Evolutionary conservation across 2,797 vertebrate species (phyloP), one percentile per base, ranked within the genome.

Genomic region (Holocentrus rufus): DNA sequence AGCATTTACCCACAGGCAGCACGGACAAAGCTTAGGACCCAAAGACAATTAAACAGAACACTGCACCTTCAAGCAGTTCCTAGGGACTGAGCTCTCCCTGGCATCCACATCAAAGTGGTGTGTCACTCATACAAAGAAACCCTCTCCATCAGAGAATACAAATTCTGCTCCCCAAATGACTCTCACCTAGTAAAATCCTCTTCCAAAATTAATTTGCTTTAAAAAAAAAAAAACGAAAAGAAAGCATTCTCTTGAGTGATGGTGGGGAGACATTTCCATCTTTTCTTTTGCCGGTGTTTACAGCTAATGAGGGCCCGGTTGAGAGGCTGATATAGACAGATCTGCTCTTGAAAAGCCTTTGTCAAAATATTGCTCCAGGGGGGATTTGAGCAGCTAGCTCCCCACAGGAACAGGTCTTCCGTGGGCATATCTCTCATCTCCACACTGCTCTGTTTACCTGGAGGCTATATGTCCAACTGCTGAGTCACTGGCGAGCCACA

Each of bases 281-380:
- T 72, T 68, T 71, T 79, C 65, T 73, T 64, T 68, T 71, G 77
- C 68, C 77, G 73, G 54, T 73, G 65, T 65, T 86, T 81, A 75
- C 77, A 73, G 81, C 83, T 91, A 91, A 93, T 88, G 88, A 91
- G 85, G 77, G 71, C 75, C 80, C 89, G 86, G 87, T 86, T 84
- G 82, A 77, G 67, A 78, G 82, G 80, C 88, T 65, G 84, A 67
- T n/a, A 34, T 80, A 77, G 85, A 91, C 88, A 85, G 86, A 76
- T 88, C 71, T 66, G 84, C 79, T 85, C 73, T 87, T 89, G 76
- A 90, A 88, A 91, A 83, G 79, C 75, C 75, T 86, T 84, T 90
- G 87, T 83, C 81, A 85, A 84, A 89, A 86, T 89, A 77, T 75
- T 82, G 78, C 91, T 86, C 75, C n/a, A 14, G 84, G 85, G 88